A percentile compares a stretch with the other conserved stretches of the same genome.
Evolutionary conservation across 2,888 invertebrate genomes (phyloP).

Genomic region (Himalopsyche japonica): DNA sequence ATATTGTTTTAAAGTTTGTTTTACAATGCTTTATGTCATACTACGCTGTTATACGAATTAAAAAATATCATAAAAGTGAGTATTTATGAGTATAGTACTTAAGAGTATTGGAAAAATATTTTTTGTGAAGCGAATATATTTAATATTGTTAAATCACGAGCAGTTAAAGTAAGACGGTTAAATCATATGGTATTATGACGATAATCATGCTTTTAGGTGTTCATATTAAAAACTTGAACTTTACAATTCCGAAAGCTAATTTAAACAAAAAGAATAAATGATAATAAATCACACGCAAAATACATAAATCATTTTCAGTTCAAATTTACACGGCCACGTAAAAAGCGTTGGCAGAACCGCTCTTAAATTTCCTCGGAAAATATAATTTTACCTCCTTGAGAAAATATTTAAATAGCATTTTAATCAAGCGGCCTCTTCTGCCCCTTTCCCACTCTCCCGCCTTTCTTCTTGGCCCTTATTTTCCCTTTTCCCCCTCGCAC

Average conservation of each 20-base stretch:
- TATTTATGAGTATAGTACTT: too few species aligned
- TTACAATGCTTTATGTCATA: too few species aligned
- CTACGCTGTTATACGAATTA: too few species aligned
- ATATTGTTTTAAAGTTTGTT: too few species aligned
- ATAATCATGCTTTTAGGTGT: too few species aligned
- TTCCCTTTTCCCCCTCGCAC: neutral
- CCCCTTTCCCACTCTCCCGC: neutral
- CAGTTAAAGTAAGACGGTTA: too few species aligned
- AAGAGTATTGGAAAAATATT: too few species aligned
- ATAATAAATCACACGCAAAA: neutral
- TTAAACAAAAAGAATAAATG: neutral
- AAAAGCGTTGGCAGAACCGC: neutral
- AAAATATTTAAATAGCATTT: constrained; percentile 35
- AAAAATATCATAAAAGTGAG: too few species aligned
- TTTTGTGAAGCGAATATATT: too few species aligned
- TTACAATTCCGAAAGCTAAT: neutral
- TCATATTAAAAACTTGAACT: neutral
- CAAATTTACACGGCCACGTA: neutral
- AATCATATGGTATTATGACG: too few species aligned
- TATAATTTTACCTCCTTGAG: constrained; percentile 11
- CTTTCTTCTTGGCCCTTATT: neutral
- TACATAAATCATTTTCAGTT: neutral
- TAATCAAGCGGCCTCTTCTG: constrained; percentile 11
- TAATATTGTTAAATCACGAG: too few species aligned
- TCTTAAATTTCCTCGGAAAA: neutral